These are phyloP conservation scores for Ecdyonurus torrentis DNA, from an alignment of 2,888 invertebrate species.

Conservation along the genomic window DNA sequence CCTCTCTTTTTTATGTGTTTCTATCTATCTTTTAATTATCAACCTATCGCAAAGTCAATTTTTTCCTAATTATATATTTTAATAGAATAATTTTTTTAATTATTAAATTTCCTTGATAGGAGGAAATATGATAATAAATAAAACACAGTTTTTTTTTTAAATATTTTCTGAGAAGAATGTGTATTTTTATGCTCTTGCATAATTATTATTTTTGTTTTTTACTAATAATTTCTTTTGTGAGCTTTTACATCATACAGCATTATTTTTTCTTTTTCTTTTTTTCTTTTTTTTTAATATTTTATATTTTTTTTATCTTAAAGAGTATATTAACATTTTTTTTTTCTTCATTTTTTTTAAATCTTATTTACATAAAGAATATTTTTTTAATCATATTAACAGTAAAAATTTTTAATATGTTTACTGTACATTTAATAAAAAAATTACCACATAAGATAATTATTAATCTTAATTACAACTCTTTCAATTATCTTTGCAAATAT, in stretches of 20 bases:
- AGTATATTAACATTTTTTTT: neutral
- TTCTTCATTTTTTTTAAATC: neutral
- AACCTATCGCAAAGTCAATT: too few relatives aligned
- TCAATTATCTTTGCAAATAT: neutral
- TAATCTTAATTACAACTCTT: neutral
- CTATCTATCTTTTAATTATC: too few relatives aligned
- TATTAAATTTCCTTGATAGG: too few relatives aligned
- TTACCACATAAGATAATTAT: neutral
- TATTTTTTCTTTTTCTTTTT: conserved; percentile 2
- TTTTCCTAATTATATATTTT: too few relatives aligned
- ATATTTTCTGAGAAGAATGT: neutral
- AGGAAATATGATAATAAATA: neutral
- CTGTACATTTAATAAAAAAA: neutral
- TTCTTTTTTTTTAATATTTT: neutral
- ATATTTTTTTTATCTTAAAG: conserved; percentile 1
- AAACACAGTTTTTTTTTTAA: neutral
- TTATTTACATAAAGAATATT: conserved; percentile 1
- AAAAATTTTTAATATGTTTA: conserved; percentile 6
- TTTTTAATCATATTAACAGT: conserved; percentile 4
- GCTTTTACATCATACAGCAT: neutral
- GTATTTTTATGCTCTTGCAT: neutral
- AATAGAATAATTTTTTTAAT: too few relatives aligned
- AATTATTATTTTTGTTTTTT: neutral
- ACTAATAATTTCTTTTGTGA: neutral
- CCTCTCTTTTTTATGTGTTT: too few relatives aligned